phyloP scores from a whole-genome alignment of 2,113 vertebrate genomes.

The Bambusicola thoracicus region DNA sequence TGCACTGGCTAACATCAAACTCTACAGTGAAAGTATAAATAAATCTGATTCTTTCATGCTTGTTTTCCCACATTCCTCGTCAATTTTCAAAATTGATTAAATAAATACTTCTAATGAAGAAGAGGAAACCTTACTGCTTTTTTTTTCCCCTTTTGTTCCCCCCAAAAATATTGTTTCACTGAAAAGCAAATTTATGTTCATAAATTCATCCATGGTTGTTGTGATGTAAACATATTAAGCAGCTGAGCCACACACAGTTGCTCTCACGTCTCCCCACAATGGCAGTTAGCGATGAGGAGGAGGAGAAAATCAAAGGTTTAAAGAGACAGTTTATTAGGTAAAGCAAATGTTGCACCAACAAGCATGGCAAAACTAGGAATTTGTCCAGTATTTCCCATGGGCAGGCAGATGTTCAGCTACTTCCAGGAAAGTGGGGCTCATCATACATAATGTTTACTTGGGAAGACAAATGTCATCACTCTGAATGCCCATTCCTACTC shows the following conservation, averaged over 20 bases:
- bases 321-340: background rate
- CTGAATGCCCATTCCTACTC: background rate
- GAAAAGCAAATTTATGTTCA: background rate
- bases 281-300: background rate
- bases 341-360: background rate
- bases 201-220: background rate
- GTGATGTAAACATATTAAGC: background rate
- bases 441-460: background rate
- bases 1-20: background rate
- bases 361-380: background rate
- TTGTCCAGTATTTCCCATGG: background rate
- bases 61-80: background rate
- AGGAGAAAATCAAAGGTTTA: background rate
- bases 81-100: background rate
- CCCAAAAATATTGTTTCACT: background rate
- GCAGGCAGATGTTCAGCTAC: background rate
- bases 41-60: background rate
- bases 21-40: background rate
- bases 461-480: background rate
- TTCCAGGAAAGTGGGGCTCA: background rate
- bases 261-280: background rate
- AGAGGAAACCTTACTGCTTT: accelerated
- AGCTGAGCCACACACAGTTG: background rate
- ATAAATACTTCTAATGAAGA: background rate
- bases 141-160: too few relatives aligned